These are phyloP conservation scores for Trichosurus vulpecula DNA, from an alignment of 2,797 vertebrate genomes.

Conservation along the genomic window DNA sequence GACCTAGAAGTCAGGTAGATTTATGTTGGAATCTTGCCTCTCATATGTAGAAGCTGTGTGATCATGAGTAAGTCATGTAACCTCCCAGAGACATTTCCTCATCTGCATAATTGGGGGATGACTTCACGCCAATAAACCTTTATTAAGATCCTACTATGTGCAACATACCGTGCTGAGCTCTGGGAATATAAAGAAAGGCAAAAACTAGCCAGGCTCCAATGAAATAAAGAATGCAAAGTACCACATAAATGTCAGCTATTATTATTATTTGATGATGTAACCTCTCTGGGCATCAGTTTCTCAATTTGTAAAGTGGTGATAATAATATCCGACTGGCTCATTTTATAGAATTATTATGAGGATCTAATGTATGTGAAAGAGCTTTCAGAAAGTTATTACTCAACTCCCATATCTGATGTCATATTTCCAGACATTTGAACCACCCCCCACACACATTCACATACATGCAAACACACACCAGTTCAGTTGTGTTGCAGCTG, in stretches of 20 bases:
- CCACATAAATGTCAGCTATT: not conserved
- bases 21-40: not conserved
- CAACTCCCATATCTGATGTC: not conserved
- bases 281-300: not conserved
- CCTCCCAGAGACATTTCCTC: not conserved
- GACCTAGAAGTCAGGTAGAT: not conserved
- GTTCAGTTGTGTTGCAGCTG: constrained; percentile 54
- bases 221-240: not conserved
- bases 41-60: not conserved
- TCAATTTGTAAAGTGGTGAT: not conserved
- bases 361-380: not conserved
- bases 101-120: not conserved
- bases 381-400: not conserved
- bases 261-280: not conserved
- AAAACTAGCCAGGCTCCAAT: not conserved
- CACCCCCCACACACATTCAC: not conserved
- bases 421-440: constrained; percentile 27
- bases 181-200: not conserved
- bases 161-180: not conserved
- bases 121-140: not conserved
- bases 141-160: not conserved
- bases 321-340: not conserved
- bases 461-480: constrained; percentile 25
- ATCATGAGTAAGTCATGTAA: too few relatives aligned
- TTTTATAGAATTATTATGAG: not conserved